Evolutionary conservation across 1,140 invertebrate genomes (phyloP).

Genomic region (Euwallacea fornicatus): DNA sequence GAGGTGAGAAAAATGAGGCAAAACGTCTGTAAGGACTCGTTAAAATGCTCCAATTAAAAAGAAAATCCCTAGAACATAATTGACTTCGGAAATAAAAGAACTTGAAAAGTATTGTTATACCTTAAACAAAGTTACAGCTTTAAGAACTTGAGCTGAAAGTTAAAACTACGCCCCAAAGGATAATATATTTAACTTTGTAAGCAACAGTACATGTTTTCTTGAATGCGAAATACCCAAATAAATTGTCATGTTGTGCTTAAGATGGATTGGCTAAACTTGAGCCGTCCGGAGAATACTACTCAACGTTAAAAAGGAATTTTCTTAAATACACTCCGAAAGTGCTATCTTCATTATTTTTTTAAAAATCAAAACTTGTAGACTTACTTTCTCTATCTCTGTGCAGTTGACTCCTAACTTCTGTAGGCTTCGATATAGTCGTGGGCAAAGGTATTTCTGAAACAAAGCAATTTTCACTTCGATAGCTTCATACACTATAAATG

Average conservation of each 20-base stretch:
- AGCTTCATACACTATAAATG: not conserved
- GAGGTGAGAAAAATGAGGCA: too few species aligned
- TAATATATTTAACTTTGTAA: constrained; percentile 38
- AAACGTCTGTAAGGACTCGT: not conserved
- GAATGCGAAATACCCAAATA: constrained; percentile 35
- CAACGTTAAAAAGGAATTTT: not conserved
- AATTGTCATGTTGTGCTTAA: constrained; percentile 26
- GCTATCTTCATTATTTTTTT: not conserved
- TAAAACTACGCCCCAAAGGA: constrained; percentile 30
- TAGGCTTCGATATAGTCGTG: constrained; percentile 65
- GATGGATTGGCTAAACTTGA: constrained; percentile 32
- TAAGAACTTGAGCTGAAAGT: constrained; percentile 28
- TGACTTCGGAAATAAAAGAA: constrained; percentile 35
- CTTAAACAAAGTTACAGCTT: constrained; percentile 29
- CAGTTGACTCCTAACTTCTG: constrained; percentile 66
- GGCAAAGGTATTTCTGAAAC: constrained; percentile 70
- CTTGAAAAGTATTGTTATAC: constrained; percentile 26
- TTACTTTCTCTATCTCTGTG: constrained; percentile 63
- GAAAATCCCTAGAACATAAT: constrained; percentile 26
- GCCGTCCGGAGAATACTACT: constrained; percentile 24
- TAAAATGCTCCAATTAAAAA: constrained; percentile 22
- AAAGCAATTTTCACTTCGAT: constrained; percentile 36
- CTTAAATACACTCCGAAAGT: not conserved
- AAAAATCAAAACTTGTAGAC: constrained; percentile 36
- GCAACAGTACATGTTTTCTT: constrained; percentile 34